Evolutionary conservation across 1,140 invertebrate species (phyloP), one percentile per base, ranked within the genome.

Genomic region (Holotrichia oblita): DNA sequence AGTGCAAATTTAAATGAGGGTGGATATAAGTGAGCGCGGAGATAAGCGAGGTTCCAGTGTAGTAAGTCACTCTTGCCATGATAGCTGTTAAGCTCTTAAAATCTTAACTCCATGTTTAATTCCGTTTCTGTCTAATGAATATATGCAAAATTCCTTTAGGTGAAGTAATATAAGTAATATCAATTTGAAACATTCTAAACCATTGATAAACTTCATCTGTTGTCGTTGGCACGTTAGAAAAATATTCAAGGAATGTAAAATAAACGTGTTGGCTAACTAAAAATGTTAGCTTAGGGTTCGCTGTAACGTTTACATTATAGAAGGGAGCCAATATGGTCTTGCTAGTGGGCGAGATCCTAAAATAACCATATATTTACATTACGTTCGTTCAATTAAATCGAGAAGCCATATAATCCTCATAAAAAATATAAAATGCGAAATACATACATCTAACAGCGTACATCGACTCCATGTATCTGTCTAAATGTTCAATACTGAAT

Each of bases 361-460:
- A 69, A 69, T 69, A 69, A 69, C 61, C 61, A 22, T 69, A 34
- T 69, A 69, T 69, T 22, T 69, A 14, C 61, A 69, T 69, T 34
- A 24, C 12, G 20, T 27, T 9, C 61, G 20, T 69, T 69, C 27
- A 69, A 69, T 69, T 69, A 69, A 34, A 34, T 69, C 27, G 61
- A 14, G 12, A 69, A 69, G 22, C 61, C 6, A 8, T 7, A 22
- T 69, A 34, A 34, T 22, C 20, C 20, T 27, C 20, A 6, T 27
- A 12, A 69, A 69, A 69, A 69, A 27, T 24, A 22, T 55, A 55
- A 44, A 55, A 14, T 55, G 17, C 48, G 17, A 55, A 55, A 55
- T 55, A 55, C 48, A 34, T 34, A 34, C 48, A n/a, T 17, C 48
- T 34, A 17, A 55, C 61, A 34, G 9, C 27, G 61, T 69, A 69